phyloP scores from a whole-genome alignment of 2,888 invertebrate species.

The Ariolimax columbianus region DNA sequence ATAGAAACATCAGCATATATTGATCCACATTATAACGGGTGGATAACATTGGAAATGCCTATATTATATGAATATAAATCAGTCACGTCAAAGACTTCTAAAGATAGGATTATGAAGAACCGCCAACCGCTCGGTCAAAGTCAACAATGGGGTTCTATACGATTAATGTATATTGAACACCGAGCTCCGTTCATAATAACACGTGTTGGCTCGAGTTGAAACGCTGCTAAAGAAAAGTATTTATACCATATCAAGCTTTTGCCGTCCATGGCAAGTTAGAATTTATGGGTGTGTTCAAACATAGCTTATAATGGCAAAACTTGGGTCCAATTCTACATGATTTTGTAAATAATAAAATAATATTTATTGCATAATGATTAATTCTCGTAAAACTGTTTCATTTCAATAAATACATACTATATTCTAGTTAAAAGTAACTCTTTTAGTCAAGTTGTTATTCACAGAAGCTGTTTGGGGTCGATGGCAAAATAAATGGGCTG shows the following conservation, averaged over 20 bases:
- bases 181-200: background rate
- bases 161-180: background rate
- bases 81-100: background rate
- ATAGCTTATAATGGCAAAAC: too few species aligned
- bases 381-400: too few species aligned
- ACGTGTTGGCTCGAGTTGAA: background rate
- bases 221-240: background rate
- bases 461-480: too few species aligned
- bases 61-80: slow-evolving; percentile 7
- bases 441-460: too few species aligned
- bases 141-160: slow-evolving; percentile 4
- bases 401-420: too few species aligned
- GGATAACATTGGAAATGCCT: background rate
- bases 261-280: background rate
- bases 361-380: too few species aligned
- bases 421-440: too few species aligned
- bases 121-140: background rate
- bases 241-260: background rate
- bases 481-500: too few species aligned
- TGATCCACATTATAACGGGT: background rate
- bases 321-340: too few species aligned
- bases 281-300: too few species aligned
- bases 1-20: background rate
- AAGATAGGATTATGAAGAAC: background rate
- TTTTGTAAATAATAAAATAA: too few species aligned